Conservation (phyloP, 2,797 vertebrate genomes). For the Sternarchorhynchus goeldii region DNA sequence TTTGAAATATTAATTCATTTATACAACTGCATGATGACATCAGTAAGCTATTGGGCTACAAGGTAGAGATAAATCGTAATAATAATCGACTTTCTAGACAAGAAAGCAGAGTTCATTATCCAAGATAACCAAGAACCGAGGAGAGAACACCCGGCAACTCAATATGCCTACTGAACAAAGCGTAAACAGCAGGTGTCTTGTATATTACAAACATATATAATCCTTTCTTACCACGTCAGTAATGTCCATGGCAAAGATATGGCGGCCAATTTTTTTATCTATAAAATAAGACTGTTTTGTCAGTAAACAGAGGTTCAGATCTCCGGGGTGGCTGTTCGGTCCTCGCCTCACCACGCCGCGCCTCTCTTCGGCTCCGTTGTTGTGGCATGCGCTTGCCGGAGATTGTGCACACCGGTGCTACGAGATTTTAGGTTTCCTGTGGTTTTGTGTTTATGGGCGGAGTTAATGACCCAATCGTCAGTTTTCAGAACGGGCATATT, state of each 20-base stretch:
- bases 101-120: not conserved
- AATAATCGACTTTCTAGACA: not conserved
- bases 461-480: not conserved
- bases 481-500: too few relatives aligned
- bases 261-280: not conserved
- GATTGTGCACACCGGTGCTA: not conserved
- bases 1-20: not conserved
- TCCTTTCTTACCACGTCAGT: constrained; percentile 22
- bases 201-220: not conserved
- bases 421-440: not conserved
- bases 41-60: not conserved
- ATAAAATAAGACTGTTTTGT: not conserved
- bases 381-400: not conserved
- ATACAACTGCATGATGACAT: not conserved
- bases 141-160: not conserved
- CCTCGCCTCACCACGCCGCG: constrained; percentile 2
- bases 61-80: not conserved
- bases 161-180: not conserved
- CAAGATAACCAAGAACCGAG: not conserved
- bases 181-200: not conserved
- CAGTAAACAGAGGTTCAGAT: not conserved
- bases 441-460: constrained; percentile 26
- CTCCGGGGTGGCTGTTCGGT: not conserved
- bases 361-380: not conserved
- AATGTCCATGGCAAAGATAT: constrained; percentile 11